A percentile compares a stretch with the other conserved stretches of the same genome.
These are phyloP conservation scores for Drosophila kanekoi DNA, from an alignment of 2,888 invertebrate genomes.

Conservation along the genomic window DNA sequence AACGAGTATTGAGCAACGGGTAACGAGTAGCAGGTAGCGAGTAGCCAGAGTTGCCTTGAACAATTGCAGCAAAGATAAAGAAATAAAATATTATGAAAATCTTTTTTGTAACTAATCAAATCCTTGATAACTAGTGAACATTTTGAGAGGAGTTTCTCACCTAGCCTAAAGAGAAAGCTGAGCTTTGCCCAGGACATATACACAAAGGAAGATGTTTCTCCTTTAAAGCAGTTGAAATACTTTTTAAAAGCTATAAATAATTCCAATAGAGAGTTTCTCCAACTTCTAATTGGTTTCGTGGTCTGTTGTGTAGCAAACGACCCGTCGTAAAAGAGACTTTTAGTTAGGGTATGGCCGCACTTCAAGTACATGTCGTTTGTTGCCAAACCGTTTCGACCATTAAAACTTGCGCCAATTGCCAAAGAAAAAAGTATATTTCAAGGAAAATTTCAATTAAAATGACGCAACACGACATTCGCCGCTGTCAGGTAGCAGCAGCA, in stretches of 20 bases:
- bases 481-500: slow-evolving; percentile 36
- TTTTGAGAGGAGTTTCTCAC: no score
- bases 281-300: no score
- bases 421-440: slow-evolving; percentile 41
- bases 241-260: no score
- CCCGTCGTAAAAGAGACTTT: background rate
- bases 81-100: no score
- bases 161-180: no score
- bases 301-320: background rate
- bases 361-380: slow-evolving; percentile 29
- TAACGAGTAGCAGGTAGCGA: background rate
- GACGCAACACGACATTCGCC: slow-evolving; percentile 64
- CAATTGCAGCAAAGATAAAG: no score
- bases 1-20: background rate
- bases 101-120: no score
- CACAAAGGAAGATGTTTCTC: no score
- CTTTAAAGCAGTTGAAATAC: no score
- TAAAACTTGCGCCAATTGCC: slow-evolving; percentile 48
- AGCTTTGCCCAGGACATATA: no score
- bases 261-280: no score
- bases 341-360: slow-evolving; percentile 1
- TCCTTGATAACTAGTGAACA: no score
- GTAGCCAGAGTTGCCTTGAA: background rate
- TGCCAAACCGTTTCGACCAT: slow-evolving; percentile 32
- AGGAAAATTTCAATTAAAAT: slow-evolving; percentile 78